phyloP scores from a whole-genome alignment of 2,888 invertebrate genomes.

The Unio delphinus region DNA sequence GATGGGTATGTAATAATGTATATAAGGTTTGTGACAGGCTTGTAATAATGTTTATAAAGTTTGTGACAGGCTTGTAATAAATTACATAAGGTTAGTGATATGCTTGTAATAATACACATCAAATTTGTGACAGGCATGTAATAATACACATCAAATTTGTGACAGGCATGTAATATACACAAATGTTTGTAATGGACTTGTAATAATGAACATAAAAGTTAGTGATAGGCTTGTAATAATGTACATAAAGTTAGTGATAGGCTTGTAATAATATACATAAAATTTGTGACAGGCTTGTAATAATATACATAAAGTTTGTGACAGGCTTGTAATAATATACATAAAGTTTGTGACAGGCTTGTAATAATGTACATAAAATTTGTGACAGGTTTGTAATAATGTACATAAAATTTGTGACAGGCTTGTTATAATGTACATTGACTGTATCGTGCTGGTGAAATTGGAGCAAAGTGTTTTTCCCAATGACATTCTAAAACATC shows the following conservation, averaged over 20 bases:
- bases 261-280: background rate
- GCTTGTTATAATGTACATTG: too few species aligned
- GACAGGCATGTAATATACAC: too few species aligned
- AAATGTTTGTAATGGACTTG: background rate
- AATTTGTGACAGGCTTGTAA: background rate
- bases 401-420: background rate
- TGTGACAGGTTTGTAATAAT: background rate
- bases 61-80: background rate
- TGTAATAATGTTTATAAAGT: background rate
- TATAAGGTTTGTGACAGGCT: background rate
- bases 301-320: background rate
- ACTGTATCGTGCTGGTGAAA: too few species aligned
- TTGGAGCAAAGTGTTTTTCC: too few species aligned
- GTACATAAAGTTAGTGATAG: background rate
- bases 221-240: background rate
- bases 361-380: background rate
- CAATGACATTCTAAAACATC: too few species aligned
- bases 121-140: too few species aligned
- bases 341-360: too few species aligned
- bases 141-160: too few species aligned
- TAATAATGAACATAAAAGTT: background rate
- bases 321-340: too few species aligned
- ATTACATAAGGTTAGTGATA: background rate
- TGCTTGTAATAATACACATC: too few species aligned
- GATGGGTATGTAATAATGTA: background rate